A percentile compares a stretch with the other conserved stretches of the same genome.
These are phyloP conservation scores for Plecotus auritus DNA, from an alignment of 2,113 vertebrate genomes.

Conservation along the genomic window DNA sequence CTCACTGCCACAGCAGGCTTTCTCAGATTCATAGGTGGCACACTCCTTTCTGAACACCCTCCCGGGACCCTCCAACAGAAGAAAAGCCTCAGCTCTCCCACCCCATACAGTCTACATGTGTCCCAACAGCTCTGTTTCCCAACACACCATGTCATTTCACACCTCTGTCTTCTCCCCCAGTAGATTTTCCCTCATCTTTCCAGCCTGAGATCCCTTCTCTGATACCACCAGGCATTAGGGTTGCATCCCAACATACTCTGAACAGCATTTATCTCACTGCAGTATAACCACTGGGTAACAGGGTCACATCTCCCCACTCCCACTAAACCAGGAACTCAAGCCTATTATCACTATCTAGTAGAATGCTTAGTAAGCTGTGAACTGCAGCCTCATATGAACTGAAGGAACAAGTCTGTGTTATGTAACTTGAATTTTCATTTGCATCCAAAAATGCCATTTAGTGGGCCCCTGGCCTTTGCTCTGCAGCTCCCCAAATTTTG, in stretches of 20 bases:
- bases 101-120: fast-evolving
- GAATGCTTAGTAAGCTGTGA: not conserved
- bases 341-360: not conserved
- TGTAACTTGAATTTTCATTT: not conserved
- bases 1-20: not conserved
- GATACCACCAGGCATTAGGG: not conserved
- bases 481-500: not conserved
- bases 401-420: not conserved
- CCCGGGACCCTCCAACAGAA: not conserved
- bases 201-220: not conserved
- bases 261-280: not conserved
- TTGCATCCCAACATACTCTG: fast-evolving
- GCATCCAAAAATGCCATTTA: not conserved
- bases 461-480: not conserved
- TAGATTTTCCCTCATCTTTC: not conserved
- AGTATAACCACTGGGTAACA: not conserved
- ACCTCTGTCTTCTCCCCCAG: not conserved
- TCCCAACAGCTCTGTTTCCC: not conserved
- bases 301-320: not conserved
- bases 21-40: not conserved
- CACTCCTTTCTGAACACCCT: too few relatives aligned
- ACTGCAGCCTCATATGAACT: not conserved
- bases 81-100: fast-evolving
- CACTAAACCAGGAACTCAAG: not conserved
- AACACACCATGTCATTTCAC: fast-evolving